Evolutionary conservation across 2,113 vertebrate species (phyloP).

Genomic region (Salminus brasiliensis): DNA sequence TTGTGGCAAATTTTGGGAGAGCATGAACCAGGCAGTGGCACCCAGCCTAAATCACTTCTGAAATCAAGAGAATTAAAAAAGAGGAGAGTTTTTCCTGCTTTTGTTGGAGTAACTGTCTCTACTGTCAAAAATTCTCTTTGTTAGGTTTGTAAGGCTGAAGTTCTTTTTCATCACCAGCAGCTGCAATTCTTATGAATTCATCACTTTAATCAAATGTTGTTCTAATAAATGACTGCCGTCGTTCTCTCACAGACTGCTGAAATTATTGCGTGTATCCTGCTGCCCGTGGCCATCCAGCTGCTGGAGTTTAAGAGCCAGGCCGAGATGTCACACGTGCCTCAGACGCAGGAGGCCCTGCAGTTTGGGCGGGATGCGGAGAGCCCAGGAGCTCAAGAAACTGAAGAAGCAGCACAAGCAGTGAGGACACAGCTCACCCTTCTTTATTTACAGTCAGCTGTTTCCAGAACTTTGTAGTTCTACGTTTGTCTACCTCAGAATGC

Average conservation of each 20-base stretch:
- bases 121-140: too few species aligned
- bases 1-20: too few species aligned
- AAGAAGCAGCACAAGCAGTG: slow-evolving; percentile 37
- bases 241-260: slow-evolving; percentile 55
- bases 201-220: too few species aligned
- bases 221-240: neutral
- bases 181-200: too few species aligned
- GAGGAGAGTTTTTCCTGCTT: too few species aligned
- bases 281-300: slow-evolving; percentile 88
- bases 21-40: too few species aligned
- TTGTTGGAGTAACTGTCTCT: too few species aligned
- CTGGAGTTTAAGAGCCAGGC: slow-evolving; percentile 97
- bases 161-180: too few species aligned
- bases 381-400: slow-evolving; percentile 55
- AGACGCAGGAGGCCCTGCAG: slow-evolving; percentile 85
- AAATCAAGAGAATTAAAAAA: too few species aligned
- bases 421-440: neutral
- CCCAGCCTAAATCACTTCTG: too few species aligned
- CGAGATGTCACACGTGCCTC: slow-evolving; percentile 97
- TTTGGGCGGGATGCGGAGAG: slow-evolving; percentile 80
- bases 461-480: neutral
- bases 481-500: neutral
- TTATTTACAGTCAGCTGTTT: neutral
- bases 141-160: too few species aligned
- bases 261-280: slow-evolving; percentile 91